Conservation (phyloP, 1,140 invertebrate species). For the Steinernema khuongi region DNA sequence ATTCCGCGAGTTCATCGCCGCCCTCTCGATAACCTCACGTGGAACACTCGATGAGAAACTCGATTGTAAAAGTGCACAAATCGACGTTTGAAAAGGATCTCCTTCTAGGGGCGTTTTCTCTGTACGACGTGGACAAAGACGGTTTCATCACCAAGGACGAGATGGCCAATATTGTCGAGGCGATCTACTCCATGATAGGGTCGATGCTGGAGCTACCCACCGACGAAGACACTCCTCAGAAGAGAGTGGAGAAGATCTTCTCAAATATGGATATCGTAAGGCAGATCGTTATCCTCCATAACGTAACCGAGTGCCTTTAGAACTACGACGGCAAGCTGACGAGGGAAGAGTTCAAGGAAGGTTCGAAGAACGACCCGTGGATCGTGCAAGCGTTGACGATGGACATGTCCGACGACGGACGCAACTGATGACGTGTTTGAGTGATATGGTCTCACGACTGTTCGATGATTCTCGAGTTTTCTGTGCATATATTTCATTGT, state of each 20-base stretch:
- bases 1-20: constrained; percentile 60
- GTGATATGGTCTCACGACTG: too few relatives aligned
- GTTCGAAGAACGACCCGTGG: constrained; percentile 63
- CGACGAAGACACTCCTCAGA: constrained; percentile 64
- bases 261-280: constrained; percentile 63
- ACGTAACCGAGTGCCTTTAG: constrained; percentile 44
- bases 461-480: background rate
- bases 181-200: constrained; percentile 63
- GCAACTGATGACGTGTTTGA: too few relatives aligned
- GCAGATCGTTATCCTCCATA: background rate
- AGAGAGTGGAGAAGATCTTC: constrained; percentile 64
- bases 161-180: constrained; percentile 62
- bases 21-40: constrained; percentile 60
- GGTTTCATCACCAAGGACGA: constrained; percentile 62
- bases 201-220: constrained; percentile 62
- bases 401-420: constrained; percentile 38
- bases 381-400: constrained; percentile 62
- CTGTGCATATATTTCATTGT: constrained; percentile 8
- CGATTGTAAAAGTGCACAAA: constrained; percentile 54
- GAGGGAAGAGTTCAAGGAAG: constrained; percentile 63
- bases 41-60: constrained; percentile 60
- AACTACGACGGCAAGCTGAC: constrained; percentile 62
- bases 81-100: constrained; percentile 11
- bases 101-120: constrained; percentile 62
- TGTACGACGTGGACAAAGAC: constrained; percentile 65